These are phyloP conservation scores for Pelosia muscerda DNA, from an alignment of 2,888 invertebrate species.

Conservation along the genomic window DNA sequence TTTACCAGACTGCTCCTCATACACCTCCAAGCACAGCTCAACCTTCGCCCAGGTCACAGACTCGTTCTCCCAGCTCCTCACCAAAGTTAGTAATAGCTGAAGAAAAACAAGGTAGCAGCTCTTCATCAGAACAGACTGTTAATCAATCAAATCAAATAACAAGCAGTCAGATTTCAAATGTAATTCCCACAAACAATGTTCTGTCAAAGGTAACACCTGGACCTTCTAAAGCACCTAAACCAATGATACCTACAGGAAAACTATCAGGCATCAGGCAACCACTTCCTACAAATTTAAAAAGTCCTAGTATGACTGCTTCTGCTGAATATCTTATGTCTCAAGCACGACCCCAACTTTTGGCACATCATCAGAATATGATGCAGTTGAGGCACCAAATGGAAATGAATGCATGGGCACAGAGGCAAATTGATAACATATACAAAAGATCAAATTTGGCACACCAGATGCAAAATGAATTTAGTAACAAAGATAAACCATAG, in stretches of 20 bases:
- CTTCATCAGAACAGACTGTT: constrained; percentile 64
- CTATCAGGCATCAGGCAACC: constrained; percentile 71
- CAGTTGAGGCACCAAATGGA: constrained; percentile 77
- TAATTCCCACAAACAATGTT: constrained; percentile 68
- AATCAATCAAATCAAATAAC: constrained; percentile 80
- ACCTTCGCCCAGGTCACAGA: constrained; percentile 79
- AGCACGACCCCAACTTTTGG: constrained; percentile 62
- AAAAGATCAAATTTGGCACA: constrained; percentile 78
- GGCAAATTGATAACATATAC: constrained; percentile 71
- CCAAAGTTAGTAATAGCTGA: constrained; percentile 84
- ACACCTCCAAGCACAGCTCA: constrained; percentile 66
- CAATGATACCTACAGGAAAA: constrained; percentile 66
- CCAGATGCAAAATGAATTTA: constrained; percentile 75
- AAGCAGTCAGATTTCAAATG: constrained; percentile 73
- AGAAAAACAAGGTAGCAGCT: constrained; percentile 74
- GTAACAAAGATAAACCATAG: constrained; percentile 75
- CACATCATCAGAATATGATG: constrained; percentile 56
- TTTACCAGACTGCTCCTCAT: constrained; percentile 67
- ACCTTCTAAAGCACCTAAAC: constrained; percentile 74
- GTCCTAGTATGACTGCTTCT: constrained; percentile 61
- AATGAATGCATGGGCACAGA: constrained; percentile 79
- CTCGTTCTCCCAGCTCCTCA: constrained; percentile 84
- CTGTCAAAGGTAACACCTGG: constrained; percentile 69
- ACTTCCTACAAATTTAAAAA: constrained; percentile 65
- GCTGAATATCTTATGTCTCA: constrained; percentile 66